phyloP scores from a whole-genome alignment of 2,113 vertebrate species.

The Spea bombifrons region DNA sequence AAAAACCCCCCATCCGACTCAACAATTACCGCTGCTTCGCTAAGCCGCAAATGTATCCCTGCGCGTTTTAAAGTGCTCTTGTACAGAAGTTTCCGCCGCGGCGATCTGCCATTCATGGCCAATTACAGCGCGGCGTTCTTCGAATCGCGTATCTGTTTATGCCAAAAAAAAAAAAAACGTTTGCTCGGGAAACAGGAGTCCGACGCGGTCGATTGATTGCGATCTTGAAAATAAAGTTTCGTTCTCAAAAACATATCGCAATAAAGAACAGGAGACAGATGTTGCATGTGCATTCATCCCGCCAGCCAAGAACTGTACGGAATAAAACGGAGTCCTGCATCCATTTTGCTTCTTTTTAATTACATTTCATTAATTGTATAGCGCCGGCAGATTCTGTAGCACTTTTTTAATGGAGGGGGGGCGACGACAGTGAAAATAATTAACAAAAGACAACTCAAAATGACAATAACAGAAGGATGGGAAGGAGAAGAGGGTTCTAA shows the following conservation, averaged over 20 bases:
- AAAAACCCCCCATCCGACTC: constrained; percentile 15
- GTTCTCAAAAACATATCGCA: constrained; percentile 14
- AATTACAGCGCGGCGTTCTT: constrained; percentile 29
- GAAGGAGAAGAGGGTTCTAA: too few species aligned
- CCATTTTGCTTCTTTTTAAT: constrained; percentile 5
- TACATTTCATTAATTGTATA: not conserved
- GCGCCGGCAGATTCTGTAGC: too few species aligned
- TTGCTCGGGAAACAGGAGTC: constrained; percentile 10
- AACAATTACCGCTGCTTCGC: constrained; percentile 34
- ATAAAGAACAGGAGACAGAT: constrained; percentile 42
- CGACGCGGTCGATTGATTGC: constrained; percentile 28
- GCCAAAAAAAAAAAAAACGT: constrained; percentile 14
- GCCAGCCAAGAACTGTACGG: constrained; percentile 10
- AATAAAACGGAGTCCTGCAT: not conserved
- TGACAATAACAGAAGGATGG: too few species aligned
- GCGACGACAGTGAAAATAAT: too few species aligned
- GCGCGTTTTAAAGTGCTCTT: constrained; percentile 17
- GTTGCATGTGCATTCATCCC: constrained; percentile 17
- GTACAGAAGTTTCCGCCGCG: constrained; percentile 19
- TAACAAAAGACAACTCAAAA: too few species aligned
- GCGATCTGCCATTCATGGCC: constrained; percentile 24
- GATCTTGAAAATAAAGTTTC: constrained; percentile 33
- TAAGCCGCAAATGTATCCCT: constrained; percentile 28
- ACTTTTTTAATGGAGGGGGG: too few species aligned
- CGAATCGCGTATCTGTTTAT: not conserved